Evolutionary conservation across 2,113 vertebrate species (phyloP), one percentile per base, ranked within the genome.

Genomic region (Alectura lathami): DNA sequence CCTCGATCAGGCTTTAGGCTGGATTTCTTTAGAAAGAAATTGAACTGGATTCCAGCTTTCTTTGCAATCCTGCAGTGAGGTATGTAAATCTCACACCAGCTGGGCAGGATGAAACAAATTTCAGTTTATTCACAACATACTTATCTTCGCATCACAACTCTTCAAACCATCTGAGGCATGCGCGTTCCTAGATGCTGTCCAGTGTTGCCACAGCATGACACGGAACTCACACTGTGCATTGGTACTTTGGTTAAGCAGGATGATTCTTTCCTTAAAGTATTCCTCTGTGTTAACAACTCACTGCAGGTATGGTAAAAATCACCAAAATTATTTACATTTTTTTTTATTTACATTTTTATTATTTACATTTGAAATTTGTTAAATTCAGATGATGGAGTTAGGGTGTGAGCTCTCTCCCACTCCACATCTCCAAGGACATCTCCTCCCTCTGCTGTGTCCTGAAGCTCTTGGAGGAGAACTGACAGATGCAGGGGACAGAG

Each of bases 281-380:
- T 0, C 0, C 54, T 63, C 21, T 40, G 11, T 47, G 26, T 22
- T 47, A 82, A 81, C 54, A 56, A 3, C 36, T 81, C 59, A 17
- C 45, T 56, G 45, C 36, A 74, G 53, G 14, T 0, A 0, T 22
- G 34, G 14, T 7, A 30, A 60, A 60, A 73, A 50, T 12, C 21
- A 67, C 48, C 29, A 59, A 51, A 73, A 56, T 29, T 1, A 34
- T 26, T 45, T 17, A 53, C 26, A 8, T 60, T n/a, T n/a, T n/a
- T n/a, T n/a, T n/a, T n/a, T n/a, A n/a, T n/a, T n/a, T n/a, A n/a
- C n/a, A n/a, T n/a, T n/a, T n/a, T n/a, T n/a, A n/a, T n/a, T n/a
- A n/a, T n/a, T n/a, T n/a, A n/a, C n/a, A n/a, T n/a, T n/a, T n/a
- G n/a, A n/a, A n/a, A n/a, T 38, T 38, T 51, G 7, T 47, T 29